A percentile compares a stretch with the other conserved stretches of the same genome.
These are phyloP conservation scores for Plebejus melissa DNA, from an alignment of 2,888 invertebrate species.

Conservation along the genomic window DNA sequence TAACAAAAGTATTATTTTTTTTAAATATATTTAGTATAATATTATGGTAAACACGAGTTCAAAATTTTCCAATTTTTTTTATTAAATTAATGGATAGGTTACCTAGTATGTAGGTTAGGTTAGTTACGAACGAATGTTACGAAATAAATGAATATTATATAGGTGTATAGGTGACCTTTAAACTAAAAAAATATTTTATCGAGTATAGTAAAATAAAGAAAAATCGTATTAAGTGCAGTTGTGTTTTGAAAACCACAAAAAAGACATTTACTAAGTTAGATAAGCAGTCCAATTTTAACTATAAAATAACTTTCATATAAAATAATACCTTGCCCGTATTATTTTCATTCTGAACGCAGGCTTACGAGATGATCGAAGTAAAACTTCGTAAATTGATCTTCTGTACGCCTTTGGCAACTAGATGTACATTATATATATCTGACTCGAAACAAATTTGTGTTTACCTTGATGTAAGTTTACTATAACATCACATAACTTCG, in stretches of 20 bases:
- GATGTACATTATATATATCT: constrained; percentile 28
- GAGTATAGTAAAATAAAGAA: not conserved
- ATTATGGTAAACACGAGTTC: no score
- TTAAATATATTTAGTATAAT: no score
- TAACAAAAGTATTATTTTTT: no score
- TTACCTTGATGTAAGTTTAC: not conserved
- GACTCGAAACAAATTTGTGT: constrained; percentile 15
- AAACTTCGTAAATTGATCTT: constrained; percentile 67
- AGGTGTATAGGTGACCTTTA: not conserved
- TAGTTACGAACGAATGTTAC: no score
- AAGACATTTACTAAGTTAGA: not conserved
- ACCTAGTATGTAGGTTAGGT: no score
- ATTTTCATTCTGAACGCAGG: not conserved
- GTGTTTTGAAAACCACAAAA: not conserved
- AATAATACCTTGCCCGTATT: not conserved
- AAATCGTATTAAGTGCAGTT: not conserved
- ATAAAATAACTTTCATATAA: no score
- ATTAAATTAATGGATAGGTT: no score
- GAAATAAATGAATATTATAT: no score
- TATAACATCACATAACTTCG: not conserved
- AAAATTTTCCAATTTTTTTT: no score
- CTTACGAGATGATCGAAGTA: constrained; percentile 28
- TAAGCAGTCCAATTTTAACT: no score
- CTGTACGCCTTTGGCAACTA: constrained; percentile 39
- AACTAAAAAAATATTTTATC: not conserved